phyloP scores from a whole-genome alignment of 1,140 invertebrate genomes.

The Chionoecetes opilio region DNA sequence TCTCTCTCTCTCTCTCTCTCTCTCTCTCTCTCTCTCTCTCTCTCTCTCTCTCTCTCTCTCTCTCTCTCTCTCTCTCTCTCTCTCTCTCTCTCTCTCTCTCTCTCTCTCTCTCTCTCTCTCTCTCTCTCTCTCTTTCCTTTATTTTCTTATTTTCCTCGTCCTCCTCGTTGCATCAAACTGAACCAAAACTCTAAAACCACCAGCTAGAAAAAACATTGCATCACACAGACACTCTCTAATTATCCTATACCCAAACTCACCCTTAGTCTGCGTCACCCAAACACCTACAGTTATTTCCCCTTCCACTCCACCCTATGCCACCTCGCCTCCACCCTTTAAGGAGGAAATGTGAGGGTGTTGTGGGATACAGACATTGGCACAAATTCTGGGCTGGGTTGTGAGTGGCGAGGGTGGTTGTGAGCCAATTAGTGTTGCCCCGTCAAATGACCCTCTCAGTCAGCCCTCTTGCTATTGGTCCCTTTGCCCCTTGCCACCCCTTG shows the following conservation, averaged over 20 bases:
- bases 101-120: too few species aligned
- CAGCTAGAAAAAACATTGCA: too few species aligned
- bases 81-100: too few species aligned
- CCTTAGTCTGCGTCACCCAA: background rate
- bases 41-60: too few species aligned
- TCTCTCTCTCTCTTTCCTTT: too few species aligned
- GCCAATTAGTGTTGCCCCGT: slow-evolving; percentile 48
- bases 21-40: too few species aligned
- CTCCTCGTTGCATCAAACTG: too few species aligned
- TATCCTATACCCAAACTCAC: background rate
- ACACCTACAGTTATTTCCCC: background rate
- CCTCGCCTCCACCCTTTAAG: background rate
- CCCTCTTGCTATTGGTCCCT: background rate
- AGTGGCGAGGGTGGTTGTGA: slow-evolving; percentile 12
- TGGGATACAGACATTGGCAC: slow-evolving; percentile 39
- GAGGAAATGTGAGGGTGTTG: slow-evolving; percentile 35
- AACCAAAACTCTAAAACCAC: too few species aligned
- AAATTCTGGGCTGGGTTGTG: background rate
- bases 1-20: too few species aligned
- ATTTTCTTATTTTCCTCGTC: too few species aligned
- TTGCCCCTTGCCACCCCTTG: background rate
- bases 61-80: too few species aligned
- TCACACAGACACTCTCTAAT: too few species aligned
- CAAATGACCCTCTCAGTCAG: slow-evolving; percentile 42
- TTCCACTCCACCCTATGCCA: background rate